Base-by-base conservation (phyloP, 2,797 vertebrate genomes). In the Pseudochromis fuscus region DNA sequence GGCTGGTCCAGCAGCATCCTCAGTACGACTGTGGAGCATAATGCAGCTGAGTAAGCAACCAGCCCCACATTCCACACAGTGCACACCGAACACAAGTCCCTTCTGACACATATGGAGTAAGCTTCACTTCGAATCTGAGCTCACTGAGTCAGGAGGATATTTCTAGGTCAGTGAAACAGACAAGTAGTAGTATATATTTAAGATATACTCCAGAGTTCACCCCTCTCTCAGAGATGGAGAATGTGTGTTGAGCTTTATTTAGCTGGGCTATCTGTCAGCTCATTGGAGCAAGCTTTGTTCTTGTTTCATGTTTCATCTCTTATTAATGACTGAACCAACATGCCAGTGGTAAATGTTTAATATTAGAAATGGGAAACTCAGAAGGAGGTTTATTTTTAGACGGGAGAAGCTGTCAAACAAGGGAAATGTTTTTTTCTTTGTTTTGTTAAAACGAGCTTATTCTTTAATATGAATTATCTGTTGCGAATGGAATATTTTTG, bases 81-180 rank as follows among this genome's bases (percentile, higher is more conserved):
- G 82, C 82, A 55, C 61, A 67, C 13, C 13, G n/a, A 82, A 75
- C 57, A 40, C 24, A 50, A 78, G 66, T 59, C 16, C 49, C 28
- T 65, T 83, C 75, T 15, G 70, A 76, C 83, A 86, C 76, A 90
- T 72, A 63, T 63, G 69, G 80, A 69, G 52, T 64, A 64, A 64
- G 33, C 83, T 79, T 90, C 78, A 71, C 76, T 83, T 68, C 75
- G 53, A 46, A 85, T 86, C 60, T 24, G 58, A 61, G 62, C 72
- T 75, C 73, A 85, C 9, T 58, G 78, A 86, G 71, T 64, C 56
- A 57, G 51, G 72, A 79, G 52, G 67, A 84, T 57, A 30, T 90
- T 89, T 90, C 79, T 87, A 70, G 91, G 87, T 89, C 86, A 88
- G 72, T 75, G 76, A 85, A 84, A 80, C 76, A 77, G 76, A 81